These are phyloP conservation scores for Cranoglanis bouderius DNA, from an alignment of 2,113 vertebrate genomes.

Conservation along the genomic window DNA sequence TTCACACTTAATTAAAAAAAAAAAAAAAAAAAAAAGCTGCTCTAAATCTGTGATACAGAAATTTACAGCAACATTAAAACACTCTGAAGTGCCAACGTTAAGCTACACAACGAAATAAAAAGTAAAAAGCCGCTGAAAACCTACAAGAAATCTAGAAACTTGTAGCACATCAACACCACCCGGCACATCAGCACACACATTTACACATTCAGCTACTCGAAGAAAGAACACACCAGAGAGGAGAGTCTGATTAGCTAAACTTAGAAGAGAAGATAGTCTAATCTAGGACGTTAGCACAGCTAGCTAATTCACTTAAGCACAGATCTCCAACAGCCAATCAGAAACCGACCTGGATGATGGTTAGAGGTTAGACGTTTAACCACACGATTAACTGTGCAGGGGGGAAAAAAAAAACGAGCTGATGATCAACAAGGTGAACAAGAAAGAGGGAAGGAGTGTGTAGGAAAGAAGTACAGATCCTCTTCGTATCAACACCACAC, in stretches of 20 bases:
- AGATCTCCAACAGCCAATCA: conserved; percentile 1
- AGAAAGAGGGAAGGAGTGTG: not conserved
- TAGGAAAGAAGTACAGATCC: not conserved
- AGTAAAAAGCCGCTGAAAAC: not conserved
- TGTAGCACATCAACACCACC: not conserved
- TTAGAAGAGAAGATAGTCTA: not conserved
- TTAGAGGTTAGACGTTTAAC: not conserved
- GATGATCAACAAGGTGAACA: not conserved
- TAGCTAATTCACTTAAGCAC: not conserved
- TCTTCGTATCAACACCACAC: not conserved
- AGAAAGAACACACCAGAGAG: not conserved
- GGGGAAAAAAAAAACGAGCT: not conserved
- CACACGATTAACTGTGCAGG: conserved; percentile 3
- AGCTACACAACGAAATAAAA: not conserved
- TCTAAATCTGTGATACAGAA: not conserved
- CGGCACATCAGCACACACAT: not conserved
- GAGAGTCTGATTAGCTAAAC: not conserved
- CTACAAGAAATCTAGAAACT: not conserved
- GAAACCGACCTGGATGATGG: not conserved
- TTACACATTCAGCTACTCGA: not conserved
- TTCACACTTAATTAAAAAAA: not conserved
- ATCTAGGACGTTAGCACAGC: not conserved
- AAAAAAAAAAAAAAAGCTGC: no score
- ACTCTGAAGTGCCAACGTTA: no score
- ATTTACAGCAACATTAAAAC: not conserved